Percentiles rank a stretch among this genome's conserved stretches.
phyloP scores from a whole-genome alignment of 2,113 vertebrate species.

The Catagonus wagneri region DNA sequence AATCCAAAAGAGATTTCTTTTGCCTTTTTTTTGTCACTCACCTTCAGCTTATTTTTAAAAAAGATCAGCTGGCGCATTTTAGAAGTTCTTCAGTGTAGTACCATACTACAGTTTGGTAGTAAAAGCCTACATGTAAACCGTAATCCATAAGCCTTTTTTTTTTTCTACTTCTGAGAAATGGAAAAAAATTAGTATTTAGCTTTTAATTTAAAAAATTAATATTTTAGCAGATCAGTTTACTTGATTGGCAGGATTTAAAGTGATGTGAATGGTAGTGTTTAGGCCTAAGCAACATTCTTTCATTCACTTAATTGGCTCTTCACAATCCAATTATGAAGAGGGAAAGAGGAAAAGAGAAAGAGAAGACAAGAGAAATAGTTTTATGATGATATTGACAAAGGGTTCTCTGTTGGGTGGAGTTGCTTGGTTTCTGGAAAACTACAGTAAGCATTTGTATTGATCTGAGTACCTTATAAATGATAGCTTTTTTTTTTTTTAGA shows the following conservation, averaged over 20 bases:
- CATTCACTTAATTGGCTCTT: neutral
- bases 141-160: neutral
- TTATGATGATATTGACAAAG: neutral
- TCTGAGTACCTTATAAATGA: neutral
- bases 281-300: neutral
- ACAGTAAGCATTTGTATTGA: neutral
- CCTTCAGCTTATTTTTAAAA: neutral
- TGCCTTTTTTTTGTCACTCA: neutral
- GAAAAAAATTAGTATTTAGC: neutral
- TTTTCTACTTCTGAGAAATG: neutral
- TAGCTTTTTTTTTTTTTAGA: neutral
- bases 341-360: neutral
- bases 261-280: neutral
- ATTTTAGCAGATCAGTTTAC: neutral
- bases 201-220: neutral
- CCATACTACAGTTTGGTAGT: neutral
- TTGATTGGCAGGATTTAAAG: neutral
- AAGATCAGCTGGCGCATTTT: neutral
- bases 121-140: neutral
- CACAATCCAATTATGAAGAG: neutral
- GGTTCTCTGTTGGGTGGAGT: neutral
- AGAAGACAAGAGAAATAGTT: constrained; percentile 17
- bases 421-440: constrained; percentile 24
- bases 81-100: neutral
- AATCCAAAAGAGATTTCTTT: neutral